Evolutionary conservation across 1,140 invertebrate species (phyloP).

Genomic region (Pemphigus obesinymphae): DNA sequence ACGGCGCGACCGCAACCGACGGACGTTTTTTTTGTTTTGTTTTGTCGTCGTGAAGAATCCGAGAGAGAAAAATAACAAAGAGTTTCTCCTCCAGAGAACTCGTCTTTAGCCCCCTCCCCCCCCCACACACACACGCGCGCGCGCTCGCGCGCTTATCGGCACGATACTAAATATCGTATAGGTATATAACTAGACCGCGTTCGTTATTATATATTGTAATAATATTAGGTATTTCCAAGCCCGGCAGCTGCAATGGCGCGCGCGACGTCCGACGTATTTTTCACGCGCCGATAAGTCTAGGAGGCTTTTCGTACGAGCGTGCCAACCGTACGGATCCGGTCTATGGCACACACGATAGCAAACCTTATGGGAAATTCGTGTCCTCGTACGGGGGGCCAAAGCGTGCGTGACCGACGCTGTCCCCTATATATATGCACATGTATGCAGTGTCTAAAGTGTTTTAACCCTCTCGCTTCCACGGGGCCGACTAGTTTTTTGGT

Average conservation of each 20-base stretch:
- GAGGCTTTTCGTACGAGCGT: too few relatives aligned
- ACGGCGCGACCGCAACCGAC: background rate
- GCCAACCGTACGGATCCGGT: background rate
- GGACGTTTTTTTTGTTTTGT: background rate
- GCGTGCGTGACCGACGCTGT: background rate
- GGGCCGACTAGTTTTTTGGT: background rate
- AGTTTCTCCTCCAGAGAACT: background rate
- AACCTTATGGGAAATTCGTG: constrained; percentile 21
- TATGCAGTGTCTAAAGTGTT: too few relatives aligned
- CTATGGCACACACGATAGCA: background rate
- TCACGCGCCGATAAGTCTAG: constrained; percentile 13
- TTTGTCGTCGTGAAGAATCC: background rate
- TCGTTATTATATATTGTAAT: background rate
- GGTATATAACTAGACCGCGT: too few relatives aligned
- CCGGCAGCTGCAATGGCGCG: too few relatives aligned
- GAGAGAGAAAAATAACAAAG: background rate
- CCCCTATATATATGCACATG: background rate
- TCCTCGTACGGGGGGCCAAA: background rate
- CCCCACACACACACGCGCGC: too few relatives aligned
- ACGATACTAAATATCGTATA: too few relatives aligned
- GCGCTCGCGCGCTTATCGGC: too few relatives aligned
- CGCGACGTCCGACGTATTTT: background rate
- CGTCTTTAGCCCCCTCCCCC: too few relatives aligned
- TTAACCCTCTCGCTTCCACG: background rate
- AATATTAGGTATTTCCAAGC: background rate